phyloP scores from a whole-genome alignment of 2,888 invertebrate genomes.

The Polyploca ridens region DNA sequence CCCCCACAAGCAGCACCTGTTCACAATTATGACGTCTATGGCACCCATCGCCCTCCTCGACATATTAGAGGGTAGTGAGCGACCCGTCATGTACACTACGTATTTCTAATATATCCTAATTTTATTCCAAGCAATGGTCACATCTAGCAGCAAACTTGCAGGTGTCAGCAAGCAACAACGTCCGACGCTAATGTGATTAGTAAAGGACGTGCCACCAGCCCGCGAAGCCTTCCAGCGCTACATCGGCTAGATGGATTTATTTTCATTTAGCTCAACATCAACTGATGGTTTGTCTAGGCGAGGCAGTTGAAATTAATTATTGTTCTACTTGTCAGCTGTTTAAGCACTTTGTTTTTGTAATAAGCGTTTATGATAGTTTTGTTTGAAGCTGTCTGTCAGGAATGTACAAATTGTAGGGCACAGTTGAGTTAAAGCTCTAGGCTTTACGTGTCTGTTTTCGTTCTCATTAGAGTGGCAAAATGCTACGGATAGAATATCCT shows the following conservation, averaged over 20 bases:
- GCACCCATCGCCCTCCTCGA: too few relatives aligned
- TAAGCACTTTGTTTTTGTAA: neutral
- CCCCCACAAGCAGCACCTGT: too few relatives aligned
- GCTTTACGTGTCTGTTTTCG: too few relatives aligned
- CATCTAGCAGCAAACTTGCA: constrained; percentile 27
- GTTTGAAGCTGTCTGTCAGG: neutral
- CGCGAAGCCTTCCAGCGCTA: constrained; percentile 18
- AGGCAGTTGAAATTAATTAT: neutral
- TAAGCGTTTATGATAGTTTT: neutral
- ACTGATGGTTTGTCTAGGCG: neutral
- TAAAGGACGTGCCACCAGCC: constrained; percentile 16
- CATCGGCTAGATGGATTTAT: constrained; percentile 18
- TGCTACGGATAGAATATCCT: too few relatives aligned
- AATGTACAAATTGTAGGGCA: too few relatives aligned
- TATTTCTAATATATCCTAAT: too few relatives aligned
- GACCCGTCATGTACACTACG: too few relatives aligned
- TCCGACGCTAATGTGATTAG: constrained; percentile 47
- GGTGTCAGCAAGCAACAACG: constrained; percentile 35
- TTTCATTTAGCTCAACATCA: constrained; percentile 16
- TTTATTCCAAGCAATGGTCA: constrained; percentile 15
- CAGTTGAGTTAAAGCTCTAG: too few relatives aligned
- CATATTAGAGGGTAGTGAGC: too few relatives aligned
- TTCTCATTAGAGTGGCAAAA: too few relatives aligned
- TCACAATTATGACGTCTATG: too few relatives aligned
- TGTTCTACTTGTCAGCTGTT: neutral